Percentiles rank a stretch among this genome's conserved stretches.
Evolutionary conservation across 1,140 invertebrate genomes (phyloP).

Genomic region (Papilio machaon): DNA sequence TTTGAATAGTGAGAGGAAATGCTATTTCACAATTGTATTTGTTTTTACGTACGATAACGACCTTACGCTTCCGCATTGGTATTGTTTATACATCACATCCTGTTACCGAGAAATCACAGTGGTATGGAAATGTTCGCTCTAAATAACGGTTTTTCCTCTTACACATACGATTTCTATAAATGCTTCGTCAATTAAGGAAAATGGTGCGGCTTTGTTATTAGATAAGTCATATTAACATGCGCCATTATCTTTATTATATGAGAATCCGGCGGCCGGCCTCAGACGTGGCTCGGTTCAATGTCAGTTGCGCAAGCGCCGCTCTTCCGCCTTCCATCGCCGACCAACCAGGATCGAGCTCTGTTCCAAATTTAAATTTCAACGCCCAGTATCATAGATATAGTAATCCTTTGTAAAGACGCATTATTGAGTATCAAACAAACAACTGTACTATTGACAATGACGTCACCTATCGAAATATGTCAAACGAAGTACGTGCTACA

Average conservation of each 20-base stretch:
- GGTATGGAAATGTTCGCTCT: conserved; percentile 41
- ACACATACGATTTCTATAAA: conserved; percentile 38
- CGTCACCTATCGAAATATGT: conserved; percentile 4
- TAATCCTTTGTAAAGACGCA: conserved; percentile 20
- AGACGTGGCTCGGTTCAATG: conserved; percentile 73
- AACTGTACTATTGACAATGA: conserved; percentile 19
- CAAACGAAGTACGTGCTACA: conserved; percentile 27
- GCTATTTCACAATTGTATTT: conserved; percentile 41
- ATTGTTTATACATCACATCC: conserved; percentile 53
- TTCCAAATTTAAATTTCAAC: conserved; percentile 54
- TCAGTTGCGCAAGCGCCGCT: conserved; percentile 78
- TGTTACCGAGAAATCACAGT: conserved; percentile 56
- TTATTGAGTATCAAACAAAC: conserved; percentile 18
- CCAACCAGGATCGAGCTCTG: conserved; percentile 62
- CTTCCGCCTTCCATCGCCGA: conserved; percentile 71
- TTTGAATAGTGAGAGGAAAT: conserved; percentile 10
- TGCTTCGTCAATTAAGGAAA: conserved; percentile 43
- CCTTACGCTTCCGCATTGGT: conserved; percentile 46
- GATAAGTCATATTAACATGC: conserved; percentile 36
- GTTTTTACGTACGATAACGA: conserved; percentile 46
- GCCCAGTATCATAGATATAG: conserved; percentile 17
- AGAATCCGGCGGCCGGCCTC: conserved; percentile 73
- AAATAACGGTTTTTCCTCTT: conserved; percentile 47
- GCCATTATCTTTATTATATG: conserved; percentile 42
- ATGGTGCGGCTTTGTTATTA: conserved; percentile 28